phyloP scores from a whole-genome alignment of 2,888 invertebrate species.

The Ernsta delagoae region DNA sequence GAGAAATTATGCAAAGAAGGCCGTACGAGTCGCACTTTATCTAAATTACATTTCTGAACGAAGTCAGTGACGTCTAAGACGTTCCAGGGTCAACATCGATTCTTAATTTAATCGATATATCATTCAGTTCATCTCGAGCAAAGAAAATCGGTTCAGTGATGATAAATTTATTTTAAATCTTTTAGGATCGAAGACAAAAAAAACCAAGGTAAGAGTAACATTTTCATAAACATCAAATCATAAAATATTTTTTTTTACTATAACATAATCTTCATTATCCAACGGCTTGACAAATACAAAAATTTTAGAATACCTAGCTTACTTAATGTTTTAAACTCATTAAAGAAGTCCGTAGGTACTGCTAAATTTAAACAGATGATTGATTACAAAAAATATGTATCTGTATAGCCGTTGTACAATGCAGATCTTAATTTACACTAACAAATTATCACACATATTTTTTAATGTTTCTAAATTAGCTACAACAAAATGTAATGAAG shows the following conservation, averaged over 20 bases:
- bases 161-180: constrained; percentile 49
- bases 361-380: no score
- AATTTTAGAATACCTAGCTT: neutral
- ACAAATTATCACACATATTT: no score
- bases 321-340: neutral
- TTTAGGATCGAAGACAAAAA: constrained; percentile 30
- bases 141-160: constrained; percentile 55
- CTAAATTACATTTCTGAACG: constrained; percentile 52
- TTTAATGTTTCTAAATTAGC: no score
- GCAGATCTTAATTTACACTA: no score
- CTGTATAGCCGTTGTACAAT: no score
- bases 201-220: constrained; percentile 40
- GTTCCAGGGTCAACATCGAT: no score
- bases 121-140: no score
- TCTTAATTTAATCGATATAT: no score
- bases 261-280: neutral
- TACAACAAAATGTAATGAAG: no score
- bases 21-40: constrained; percentile 46
- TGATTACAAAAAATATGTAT: no score
- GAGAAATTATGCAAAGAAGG: constrained; percentile 61
- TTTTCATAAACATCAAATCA: constrained; percentile 17
- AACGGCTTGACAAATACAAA: neutral
- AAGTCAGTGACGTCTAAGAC: constrained; percentile 51
- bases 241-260: no score
- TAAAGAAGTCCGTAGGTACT: no score